Conservation (phyloP, 37 sponge, comb jelly and placozoan genomes). For the Haliclona indistincta region DNA sequence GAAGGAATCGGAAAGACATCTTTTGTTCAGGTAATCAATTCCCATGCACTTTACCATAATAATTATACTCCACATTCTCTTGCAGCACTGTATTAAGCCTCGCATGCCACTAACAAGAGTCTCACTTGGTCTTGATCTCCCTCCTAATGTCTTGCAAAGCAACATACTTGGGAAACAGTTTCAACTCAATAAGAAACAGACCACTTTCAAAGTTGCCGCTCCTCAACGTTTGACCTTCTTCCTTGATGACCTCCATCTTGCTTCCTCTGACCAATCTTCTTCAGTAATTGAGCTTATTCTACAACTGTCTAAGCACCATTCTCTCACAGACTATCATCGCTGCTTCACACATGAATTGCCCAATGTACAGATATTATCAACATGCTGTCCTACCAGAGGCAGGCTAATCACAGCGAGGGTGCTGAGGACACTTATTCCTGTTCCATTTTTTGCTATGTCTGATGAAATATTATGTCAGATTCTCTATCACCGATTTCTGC, state of each 20-base stretch:
- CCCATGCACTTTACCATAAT: not conserved
- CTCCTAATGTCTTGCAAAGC: slow-evolving; percentile 21
- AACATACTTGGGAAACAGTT: slow-evolving; percentile 12
- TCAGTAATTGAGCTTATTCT: slow-evolving; percentile 19
- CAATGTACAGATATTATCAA: slow-evolving; percentile 20
- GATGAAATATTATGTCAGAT: slow-evolving; percentile 33
- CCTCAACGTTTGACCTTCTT: slow-evolving; percentile 19
- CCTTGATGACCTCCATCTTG: slow-evolving; percentile 72
- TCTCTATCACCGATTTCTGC: slow-evolving; percentile 15
- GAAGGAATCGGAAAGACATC: slow-evolving; percentile 68
- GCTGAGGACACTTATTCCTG: slow-evolving; percentile 16
- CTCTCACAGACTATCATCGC: slow-evolving; percentile 17
- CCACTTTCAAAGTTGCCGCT: not conserved
- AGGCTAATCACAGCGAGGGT: slow-evolving; percentile 18
- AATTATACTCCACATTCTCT: not conserved
- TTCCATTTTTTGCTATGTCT: slow-evolving; percentile 52
- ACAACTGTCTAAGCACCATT: slow-evolving; percentile 11
- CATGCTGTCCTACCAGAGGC: slow-evolving; percentile 18
- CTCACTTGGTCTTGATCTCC: slow-evolving; percentile 20
- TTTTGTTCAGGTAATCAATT: slow-evolving; percentile 32
- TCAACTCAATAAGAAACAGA: slow-evolving; percentile 3
- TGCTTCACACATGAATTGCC: slow-evolving; percentile 22
- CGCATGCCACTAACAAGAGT: slow-evolving; percentile 11
- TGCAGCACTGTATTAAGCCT: slow-evolving; percentile 7
- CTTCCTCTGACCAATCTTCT: not conserved